Evolutionary conservation across 2,113 vertebrate genomes (phyloP).

Genomic region (Myrmecobius fasciatus): DNA sequence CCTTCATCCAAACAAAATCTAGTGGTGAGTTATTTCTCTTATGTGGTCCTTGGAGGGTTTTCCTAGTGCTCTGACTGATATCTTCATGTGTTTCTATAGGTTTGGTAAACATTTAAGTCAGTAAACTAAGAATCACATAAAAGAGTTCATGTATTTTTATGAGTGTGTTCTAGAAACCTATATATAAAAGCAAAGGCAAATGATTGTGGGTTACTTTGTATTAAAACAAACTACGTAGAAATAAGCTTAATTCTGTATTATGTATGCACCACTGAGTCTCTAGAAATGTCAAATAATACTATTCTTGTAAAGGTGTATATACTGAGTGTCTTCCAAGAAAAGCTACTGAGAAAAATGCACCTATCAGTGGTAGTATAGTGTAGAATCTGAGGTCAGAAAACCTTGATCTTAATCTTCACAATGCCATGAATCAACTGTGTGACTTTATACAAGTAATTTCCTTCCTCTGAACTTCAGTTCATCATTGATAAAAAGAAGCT

Average conservation of each 20-base stretch:
- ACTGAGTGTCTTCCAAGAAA: not conserved
- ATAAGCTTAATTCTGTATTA: not conserved
- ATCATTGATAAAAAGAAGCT: not conserved
- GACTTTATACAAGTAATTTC: not conserved
- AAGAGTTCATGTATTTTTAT: not conserved
- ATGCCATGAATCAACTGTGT: not conserved
- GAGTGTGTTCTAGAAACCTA: not conserved
- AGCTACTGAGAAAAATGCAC: not conserved
- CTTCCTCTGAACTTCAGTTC: slow-evolving; percentile 20
- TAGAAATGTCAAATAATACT: not conserved
- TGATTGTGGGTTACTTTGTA: not conserved
- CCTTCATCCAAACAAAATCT: not conserved
- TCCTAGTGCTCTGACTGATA: not conserved
- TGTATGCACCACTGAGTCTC: not conserved
- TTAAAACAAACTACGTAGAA: not conserved
- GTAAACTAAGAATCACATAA: not conserved
- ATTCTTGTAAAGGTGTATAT: not conserved
- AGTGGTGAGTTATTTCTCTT: not conserved
- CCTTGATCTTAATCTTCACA: not conserved
- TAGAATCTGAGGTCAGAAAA: not conserved
- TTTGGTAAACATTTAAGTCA: not conserved
- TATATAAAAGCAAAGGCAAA: not conserved
- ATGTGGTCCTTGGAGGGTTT: not conserved
- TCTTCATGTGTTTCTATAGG: not conserved
- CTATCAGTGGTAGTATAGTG: not conserved